These are phyloP conservation scores for Trialeurodes vaporariorum DNA, from an alignment of 1,140 invertebrate species.

Conservation along the genomic window DNA sequence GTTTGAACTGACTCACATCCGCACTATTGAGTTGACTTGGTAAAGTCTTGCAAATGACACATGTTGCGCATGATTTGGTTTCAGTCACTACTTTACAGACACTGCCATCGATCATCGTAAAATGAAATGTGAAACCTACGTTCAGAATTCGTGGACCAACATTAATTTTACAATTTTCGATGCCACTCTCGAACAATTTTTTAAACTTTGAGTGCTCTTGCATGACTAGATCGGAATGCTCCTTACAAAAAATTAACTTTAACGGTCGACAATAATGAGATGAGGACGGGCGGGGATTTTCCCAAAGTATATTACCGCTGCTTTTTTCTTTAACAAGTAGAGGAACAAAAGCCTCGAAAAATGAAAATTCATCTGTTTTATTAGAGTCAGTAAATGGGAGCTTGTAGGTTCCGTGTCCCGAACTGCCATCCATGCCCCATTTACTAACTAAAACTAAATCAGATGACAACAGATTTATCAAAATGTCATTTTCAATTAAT, in stretches of 20 bases:
- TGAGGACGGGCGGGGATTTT: neutral
- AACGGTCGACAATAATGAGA: neutral
- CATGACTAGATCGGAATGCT: neutral
- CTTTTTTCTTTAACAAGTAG: neutral
- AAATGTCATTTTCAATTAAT: neutral
- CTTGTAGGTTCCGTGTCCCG: neutral
- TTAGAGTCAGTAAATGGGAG: neutral
- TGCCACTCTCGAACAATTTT: neutral
- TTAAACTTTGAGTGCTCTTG: neutral
- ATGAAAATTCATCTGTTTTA: neutral
- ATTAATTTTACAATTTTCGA: neutral
- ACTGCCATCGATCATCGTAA: constrained; percentile 9
- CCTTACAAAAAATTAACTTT: neutral
- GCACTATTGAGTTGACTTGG: neutral
- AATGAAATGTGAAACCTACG: neutral
- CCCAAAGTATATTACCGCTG: neutral
- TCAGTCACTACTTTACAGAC: constrained; percentile 2
- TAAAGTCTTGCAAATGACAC: constrained; percentile 6
- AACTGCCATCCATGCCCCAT: neutral
- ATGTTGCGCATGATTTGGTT: neutral
- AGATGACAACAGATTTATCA: neutral
- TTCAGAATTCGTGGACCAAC: neutral
- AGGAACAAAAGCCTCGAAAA: neutral
- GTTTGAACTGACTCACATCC: neutral
- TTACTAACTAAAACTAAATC: neutral